Evolutionary conservation across 2,113 vertebrate genomes (phyloP).

Genomic region (Aptenodytes patagonicus): DNA sequence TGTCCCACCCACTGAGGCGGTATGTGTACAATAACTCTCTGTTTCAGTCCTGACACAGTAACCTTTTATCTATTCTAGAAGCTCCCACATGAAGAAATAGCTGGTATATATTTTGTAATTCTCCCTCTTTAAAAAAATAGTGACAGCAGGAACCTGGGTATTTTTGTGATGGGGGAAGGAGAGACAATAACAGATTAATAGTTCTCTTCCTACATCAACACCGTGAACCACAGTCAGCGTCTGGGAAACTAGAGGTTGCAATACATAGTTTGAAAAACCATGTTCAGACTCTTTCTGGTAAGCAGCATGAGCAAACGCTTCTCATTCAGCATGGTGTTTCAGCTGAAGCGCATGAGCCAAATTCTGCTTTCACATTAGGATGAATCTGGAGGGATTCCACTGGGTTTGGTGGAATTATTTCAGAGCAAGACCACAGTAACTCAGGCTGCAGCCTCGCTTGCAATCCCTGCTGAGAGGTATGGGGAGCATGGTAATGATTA

Average conservation of each 20-base stretch:
- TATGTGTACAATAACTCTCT: background rate
- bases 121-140: background rate
- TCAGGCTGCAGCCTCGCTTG: background rate
- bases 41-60: constrained; percentile 11
- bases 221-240: background rate
- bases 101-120: constrained; percentile 12
- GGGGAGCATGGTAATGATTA: background rate
- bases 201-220: background rate
- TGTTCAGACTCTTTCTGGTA: background rate
- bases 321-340: background rate
- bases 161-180: background rate
- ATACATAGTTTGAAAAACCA: background rate
- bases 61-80: constrained; percentile 31
- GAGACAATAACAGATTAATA: background rate
- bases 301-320: background rate
- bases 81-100: constrained; percentile 49
- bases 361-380: background rate
- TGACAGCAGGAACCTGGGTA: background rate
- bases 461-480: fast-evolving
- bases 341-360: background rate
- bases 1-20: constrained; percentile 36
- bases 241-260: background rate
- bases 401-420: background rate
- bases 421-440: background rate
- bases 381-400: background rate